Percentiles rank a stretch among this genome's conserved stretches.
phyloP scores from a whole-genome alignment of 1,140 invertebrate genomes.

The Drosophila pallidifrons region DNA sequence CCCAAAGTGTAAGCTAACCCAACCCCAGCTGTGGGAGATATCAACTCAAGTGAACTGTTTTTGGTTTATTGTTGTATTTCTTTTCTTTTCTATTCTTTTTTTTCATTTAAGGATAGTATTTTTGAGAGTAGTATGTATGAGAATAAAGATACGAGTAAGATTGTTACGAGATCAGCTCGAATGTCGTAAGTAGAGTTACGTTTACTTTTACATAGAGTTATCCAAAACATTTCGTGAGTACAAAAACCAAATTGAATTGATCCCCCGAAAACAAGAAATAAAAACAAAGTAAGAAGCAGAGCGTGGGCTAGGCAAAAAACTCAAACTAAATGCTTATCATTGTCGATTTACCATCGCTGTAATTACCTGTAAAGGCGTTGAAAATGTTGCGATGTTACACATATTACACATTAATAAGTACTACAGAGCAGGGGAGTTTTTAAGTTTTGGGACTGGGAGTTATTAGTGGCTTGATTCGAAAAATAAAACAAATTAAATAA shows the following conservation, averaged over 20 bases:
- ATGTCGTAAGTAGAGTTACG: conserved; percentile 15
- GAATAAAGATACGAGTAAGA: conserved; percentile 11
- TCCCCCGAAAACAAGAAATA: background rate
- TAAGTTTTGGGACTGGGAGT: background rate
- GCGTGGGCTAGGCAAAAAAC: background rate
- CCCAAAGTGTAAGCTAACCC: conserved; percentile 23
- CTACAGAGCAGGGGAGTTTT: background rate
- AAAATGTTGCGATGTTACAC: background rate
- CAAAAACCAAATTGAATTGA: conserved; percentile 9
- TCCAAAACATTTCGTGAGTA: background rate
- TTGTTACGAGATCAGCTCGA: conserved; percentile 13
- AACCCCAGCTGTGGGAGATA: conserved; percentile 19
- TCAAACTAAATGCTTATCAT: background rate
- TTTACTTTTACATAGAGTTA: background rate
- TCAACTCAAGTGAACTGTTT: conserved; percentile 16
- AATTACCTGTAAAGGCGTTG: conserved; percentile 15
- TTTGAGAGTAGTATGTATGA: conserved; percentile 16
- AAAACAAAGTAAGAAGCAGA: conserved; percentile 1
- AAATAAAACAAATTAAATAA: background rate
- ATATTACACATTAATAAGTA: background rate
- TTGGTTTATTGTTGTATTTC: background rate
- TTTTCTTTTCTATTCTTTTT: background rate
- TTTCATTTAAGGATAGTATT: background rate
- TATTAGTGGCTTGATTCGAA: background rate
- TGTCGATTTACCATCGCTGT: background rate